Base-by-base conservation (phyloP, 2,113 vertebrate genomes). In the Sphyrna mokarran region DNA sequence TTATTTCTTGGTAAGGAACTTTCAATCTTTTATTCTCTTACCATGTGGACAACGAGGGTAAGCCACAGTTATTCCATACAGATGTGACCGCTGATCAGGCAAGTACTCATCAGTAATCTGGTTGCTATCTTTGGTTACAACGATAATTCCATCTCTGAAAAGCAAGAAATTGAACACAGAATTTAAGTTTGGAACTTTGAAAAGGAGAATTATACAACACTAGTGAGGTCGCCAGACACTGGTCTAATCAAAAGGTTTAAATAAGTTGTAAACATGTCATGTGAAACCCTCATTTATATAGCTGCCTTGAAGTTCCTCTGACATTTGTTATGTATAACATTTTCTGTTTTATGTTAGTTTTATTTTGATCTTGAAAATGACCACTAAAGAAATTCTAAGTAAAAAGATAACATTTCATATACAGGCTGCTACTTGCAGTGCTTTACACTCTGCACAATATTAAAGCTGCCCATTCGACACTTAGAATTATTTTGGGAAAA, bases 51-150 rank as follows among this genome's bases (percentile, higher is more conserved):
- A 99, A 96, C 98, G 98, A 94, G 98, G 98, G 61, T 98, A 98
- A 91, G 99, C 98, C 0, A 98, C 98, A 78, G 99, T 98, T 96
- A 99, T 98, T 96, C 99, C 99, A 0, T 99, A 99, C 96, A 99
- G 98, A 78, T 99, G 99, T 3, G 99, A 99, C 63, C 99, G 97
- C 97, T 99, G 99, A 95, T 99, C 98, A 0, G 99, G 99, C 33
- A 99, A 98, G 96, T 98, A 99, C 96, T 99, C 99, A 0, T 99
- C 99, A 0, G 97, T 98, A 66, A 99, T 97, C 96, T 98, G 97
- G 48, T 98, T 98, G 0, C 96, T 98, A 93, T 98, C 98, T 97
- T 98, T 99, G 95, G 97, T 97, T 33, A 99, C 95, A 18, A 98
- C 97, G 95, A 99, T 98, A 91, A 99, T 98, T 0, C 99, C 99